phyloP scores from a whole-genome alignment of 2,797 vertebrate genomes.

The Ibycter americanus region DNA sequence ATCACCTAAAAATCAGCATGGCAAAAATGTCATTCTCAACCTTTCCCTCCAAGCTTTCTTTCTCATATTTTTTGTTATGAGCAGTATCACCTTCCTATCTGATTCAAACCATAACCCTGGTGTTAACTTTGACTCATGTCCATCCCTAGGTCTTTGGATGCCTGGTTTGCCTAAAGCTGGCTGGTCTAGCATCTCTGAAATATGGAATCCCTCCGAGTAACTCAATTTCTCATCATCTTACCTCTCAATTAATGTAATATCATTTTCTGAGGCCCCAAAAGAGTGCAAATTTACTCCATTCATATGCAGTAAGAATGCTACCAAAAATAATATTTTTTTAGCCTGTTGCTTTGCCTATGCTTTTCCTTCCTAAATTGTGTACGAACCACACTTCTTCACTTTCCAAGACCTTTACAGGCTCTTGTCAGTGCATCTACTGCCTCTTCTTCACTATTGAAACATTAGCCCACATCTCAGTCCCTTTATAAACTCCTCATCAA shows the following conservation, averaged over 20 bases:
- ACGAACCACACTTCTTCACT: background rate
- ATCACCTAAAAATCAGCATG: background rate
- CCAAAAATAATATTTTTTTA: background rate
- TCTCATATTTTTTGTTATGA: background rate
- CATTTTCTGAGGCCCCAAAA: background rate
- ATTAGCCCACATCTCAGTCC: background rate
- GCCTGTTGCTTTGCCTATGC: background rate
- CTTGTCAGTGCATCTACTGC: background rate
- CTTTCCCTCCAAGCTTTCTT: background rate
- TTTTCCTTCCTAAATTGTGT: background rate
- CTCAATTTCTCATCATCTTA: background rate
- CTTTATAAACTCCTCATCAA: background rate
- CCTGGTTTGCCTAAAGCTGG: background rate
- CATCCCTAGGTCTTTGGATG: background rate
- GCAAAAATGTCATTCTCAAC: background rate
- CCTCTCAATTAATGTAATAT: background rate
- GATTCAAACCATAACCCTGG: background rate
- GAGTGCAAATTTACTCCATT: background rate
- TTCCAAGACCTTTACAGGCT: background rate
- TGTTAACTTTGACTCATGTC: background rate
- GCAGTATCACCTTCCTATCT: background rate
- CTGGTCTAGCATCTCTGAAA: background rate
- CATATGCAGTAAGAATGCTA: background rate
- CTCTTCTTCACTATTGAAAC: background rate
- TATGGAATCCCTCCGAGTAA: accelerated